A percentile compares a stretch with the other conserved stretches of the same genome.
These are phyloP conservation scores for Aplodontia rufa DNA, from an alignment of 2,113 vertebrate genomes.

Conservation along the genomic window DNA sequence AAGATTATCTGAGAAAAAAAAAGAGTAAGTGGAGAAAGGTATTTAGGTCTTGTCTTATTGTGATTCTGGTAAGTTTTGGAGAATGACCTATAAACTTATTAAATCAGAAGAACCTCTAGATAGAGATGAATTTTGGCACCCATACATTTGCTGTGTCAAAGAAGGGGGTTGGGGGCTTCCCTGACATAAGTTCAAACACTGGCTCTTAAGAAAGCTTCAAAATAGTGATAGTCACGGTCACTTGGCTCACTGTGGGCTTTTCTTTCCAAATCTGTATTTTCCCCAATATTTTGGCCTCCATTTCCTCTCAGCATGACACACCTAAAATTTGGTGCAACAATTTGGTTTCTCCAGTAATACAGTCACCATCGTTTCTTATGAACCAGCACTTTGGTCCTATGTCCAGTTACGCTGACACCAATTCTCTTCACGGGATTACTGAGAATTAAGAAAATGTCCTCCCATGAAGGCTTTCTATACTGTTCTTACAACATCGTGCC, in stretches of 20 bases:
- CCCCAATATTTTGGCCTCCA: not conserved
- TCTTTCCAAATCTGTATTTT: not conserved
- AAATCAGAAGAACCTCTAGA: not conserved
- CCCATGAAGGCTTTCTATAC: not conserved
- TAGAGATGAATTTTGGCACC: not conserved
- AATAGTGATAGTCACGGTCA: not conserved
- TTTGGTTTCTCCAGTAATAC: no score
- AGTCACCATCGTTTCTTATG: not conserved
- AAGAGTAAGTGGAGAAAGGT: not conserved
- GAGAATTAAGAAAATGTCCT: not conserved
- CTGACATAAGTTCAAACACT: not conserved
- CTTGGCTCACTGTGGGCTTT: not conserved
- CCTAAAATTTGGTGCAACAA: not conserved
- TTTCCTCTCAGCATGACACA: not conserved
- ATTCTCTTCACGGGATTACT: not conserved
- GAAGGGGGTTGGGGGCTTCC: fast-evolving
- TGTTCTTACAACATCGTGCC: not conserved
- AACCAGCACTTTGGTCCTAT: not conserved
- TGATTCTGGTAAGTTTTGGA: not conserved
- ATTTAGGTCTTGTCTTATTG: not conserved
- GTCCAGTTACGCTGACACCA: no score
- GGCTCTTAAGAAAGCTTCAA: not conserved
- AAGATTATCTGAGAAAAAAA: not conserved
- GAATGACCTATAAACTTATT: not conserved
- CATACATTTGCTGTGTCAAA: not conserved